phyloP scores from a whole-genome alignment of 2,797 vertebrate species.

The Bucorvus abyssinicus region DNA sequence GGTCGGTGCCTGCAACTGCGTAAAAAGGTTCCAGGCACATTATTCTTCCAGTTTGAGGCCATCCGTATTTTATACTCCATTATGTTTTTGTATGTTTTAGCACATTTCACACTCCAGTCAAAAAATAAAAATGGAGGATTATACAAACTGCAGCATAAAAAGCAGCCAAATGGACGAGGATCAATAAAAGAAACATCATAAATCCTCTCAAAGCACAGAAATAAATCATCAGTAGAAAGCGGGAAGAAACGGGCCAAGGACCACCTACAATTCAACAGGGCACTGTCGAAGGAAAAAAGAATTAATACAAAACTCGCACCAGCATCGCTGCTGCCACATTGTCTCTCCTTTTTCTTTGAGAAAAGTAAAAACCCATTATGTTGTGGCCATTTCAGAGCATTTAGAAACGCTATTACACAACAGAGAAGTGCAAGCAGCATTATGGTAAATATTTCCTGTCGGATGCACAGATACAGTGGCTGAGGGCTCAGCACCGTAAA shows the following conservation, averaged over 20 bases:
- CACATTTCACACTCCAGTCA: neutral
- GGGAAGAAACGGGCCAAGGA: neutral
- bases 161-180: slow-evolving; percentile 13
- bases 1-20: neutral
- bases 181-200: slow-evolving; percentile 44
- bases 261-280: slow-evolving; percentile 18
- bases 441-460: neutral
- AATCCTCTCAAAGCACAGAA: slow-evolving; percentile 31
- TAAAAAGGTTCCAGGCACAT: neutral
- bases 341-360: neutral
- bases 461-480: neutral
- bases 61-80: neutral
- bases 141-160: slow-evolving; percentile 17
- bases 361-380: neutral
- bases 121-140: neutral
- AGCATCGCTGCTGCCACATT: neutral
- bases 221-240: slow-evolving; percentile 18
- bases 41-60: slow-evolving; percentile 3
- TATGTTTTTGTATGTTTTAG: neutral
- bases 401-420: neutral
- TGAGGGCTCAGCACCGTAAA: neutral
- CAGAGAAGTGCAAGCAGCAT: neutral
- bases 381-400: neutral
- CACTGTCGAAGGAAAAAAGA: neutral
- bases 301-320: neutral